phyloP scores from a whole-genome alignment of 2,113 vertebrate species.

The Rutilus rutilus region DNA sequence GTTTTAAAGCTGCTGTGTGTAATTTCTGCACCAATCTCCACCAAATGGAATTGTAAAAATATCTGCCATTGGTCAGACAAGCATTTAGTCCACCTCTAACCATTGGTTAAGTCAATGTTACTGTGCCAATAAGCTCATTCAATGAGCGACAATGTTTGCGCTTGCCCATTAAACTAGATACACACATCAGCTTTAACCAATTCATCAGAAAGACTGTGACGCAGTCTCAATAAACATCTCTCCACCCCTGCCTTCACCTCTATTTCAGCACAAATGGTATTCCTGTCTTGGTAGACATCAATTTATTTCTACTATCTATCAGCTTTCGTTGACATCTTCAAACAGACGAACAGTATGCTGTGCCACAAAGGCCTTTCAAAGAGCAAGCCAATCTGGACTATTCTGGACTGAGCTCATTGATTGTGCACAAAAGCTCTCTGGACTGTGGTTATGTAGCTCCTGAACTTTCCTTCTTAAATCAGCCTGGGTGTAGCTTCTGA shows the following conservation, averaged over 20 bases:
- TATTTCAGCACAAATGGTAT: constrained; percentile 4
- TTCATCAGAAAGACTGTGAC: neutral
- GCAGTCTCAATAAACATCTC: too few species aligned
- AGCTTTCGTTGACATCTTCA: neutral
- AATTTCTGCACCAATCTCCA: neutral
- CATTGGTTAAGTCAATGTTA: too few species aligned
- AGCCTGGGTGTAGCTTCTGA: constrained; percentile 7
- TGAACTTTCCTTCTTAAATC: neutral
- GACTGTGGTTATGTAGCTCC: neutral
- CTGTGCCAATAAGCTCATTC: neutral
- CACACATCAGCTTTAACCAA: too few species aligned
- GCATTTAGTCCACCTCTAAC: neutral
- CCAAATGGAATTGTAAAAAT: neutral
- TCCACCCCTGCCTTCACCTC: neutral
- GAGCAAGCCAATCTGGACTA: neutral
- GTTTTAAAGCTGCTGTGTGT: neutral
- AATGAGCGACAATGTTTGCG: neutral
- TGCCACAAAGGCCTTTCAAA: constrained; percentile 1
- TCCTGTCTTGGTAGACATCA: neutral
- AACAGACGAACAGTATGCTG: neutral
- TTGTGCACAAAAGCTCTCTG: neutral
- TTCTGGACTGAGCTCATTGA: constrained; percentile 5
- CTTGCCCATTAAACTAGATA: neutral
- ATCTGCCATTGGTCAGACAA: neutral
- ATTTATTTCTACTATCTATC: neutral